Percentiles rank a stretch among this genome's conserved stretches.
Conservation (phyloP, 2,888 invertebrate genomes). For the Panopea generosa region DNA sequence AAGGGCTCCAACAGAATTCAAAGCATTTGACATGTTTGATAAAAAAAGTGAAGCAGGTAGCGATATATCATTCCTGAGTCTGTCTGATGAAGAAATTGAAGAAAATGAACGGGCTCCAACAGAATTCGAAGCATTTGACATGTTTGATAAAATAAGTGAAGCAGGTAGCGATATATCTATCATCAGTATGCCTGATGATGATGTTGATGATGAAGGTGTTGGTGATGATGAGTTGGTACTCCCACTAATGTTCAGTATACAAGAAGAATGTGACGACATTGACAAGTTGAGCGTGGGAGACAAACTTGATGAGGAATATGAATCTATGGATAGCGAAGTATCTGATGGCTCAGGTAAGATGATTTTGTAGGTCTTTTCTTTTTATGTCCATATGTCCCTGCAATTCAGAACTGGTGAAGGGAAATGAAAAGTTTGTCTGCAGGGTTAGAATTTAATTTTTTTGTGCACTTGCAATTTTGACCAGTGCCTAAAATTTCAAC, state of each 20-base stretch:
- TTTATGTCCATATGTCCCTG: no score
- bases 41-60: conserved; percentile 9
- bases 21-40: not conserved
- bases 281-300: no score
- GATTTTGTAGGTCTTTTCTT: no score
- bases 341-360: no score
- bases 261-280: conserved; percentile 36
- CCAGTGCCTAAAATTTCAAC: no score
- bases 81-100: conserved; percentile 12
- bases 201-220: conserved; percentile 33
- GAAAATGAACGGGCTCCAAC: not conserved
- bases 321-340: no score
- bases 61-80: conserved; percentile 2
- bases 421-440: no score
- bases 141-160: conserved; percentile 17
- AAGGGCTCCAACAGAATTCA: not conserved
- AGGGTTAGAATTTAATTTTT: no score
- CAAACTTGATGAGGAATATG: no score
- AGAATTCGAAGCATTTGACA: not conserved
- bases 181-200: conserved; percentile 25
- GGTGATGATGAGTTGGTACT: conserved; percentile 40
- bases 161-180: conserved; percentile 61
- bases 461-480: no score
- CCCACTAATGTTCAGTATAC: conserved; percentile 14
- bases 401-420: no score